Evolutionary conservation across 2,797 vertebrate species (phyloP).

Genomic region (Megaceryle alcyon): DNA sequence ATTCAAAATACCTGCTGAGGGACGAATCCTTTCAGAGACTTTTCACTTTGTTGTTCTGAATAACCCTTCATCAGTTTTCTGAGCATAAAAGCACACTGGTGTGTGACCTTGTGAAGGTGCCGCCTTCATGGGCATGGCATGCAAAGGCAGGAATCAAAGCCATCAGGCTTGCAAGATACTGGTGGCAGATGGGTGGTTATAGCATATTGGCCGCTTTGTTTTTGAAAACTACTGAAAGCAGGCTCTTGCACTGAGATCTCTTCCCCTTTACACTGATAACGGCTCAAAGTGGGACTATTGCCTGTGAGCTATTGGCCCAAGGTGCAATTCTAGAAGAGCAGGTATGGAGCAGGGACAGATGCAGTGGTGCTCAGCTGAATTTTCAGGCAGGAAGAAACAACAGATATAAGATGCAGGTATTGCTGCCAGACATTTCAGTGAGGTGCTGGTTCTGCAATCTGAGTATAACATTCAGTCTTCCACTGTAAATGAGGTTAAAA

Average conservation of each 20-base stretch:
- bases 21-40: neutral
- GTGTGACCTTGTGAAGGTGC: neutral
- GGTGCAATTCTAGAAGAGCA: neutral
- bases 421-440: neutral
- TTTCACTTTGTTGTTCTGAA: neutral
- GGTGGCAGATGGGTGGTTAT: neutral
- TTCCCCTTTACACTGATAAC: neutral
- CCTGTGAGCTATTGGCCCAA: neutral
- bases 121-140: fast-evolving
- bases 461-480: neutral
- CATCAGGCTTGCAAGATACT: neutral
- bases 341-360: neutral
- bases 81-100: neutral
- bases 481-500: neutral
- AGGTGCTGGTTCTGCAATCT: neutral
- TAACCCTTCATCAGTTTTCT: neutral
- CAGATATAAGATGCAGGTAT: neutral
- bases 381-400: neutral
- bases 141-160: neutral
- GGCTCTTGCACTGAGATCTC: neutral
- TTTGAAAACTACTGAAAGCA: neutral
- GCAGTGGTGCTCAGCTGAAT: neutral
- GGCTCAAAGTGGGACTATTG: neutral
- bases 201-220: neutral
- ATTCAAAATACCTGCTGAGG: slow-evolving; percentile 22